phyloP scores from a whole-genome alignment of 2,888 invertebrate genomes.

The Luperina nickerlii region DNA sequence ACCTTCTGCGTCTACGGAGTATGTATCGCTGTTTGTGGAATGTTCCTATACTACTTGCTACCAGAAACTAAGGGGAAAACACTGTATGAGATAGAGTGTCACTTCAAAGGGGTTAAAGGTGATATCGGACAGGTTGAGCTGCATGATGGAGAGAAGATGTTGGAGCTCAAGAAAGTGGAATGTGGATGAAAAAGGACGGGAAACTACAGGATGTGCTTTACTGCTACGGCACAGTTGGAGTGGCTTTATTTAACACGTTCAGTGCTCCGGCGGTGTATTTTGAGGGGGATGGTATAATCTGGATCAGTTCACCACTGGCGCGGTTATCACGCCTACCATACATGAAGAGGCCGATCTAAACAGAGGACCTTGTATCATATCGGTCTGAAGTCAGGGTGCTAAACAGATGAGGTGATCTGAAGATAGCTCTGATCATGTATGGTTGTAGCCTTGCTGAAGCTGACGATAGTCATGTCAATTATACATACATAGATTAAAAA shows the following conservation, averaged over 20 bases:
- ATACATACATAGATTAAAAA: background rate
- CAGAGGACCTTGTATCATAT: background rate
- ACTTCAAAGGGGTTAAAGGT: constrained; percentile 81
- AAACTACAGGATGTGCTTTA: constrained; percentile 76
- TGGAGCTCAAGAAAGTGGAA: constrained; percentile 82
- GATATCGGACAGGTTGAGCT: constrained; percentile 58
- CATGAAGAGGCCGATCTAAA: background rate
- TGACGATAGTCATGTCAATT: background rate
- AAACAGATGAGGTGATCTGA: background rate
- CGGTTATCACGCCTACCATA: constrained; percentile 1
- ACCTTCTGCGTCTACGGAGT: constrained; percentile 91
- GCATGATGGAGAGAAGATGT: constrained; percentile 81
- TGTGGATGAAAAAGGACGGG: constrained; percentile 77
- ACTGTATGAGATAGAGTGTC: constrained; percentile 92
- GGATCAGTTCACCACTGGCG: background rate
- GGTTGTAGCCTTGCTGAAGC: background rate
- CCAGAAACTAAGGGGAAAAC: constrained; percentile 93
- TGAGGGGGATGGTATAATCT: background rate
- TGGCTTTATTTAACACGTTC: constrained; percentile 55
- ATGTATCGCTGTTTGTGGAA: constrained; percentile 89
- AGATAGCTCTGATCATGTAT: background rate
- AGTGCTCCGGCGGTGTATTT: constrained; percentile 31
- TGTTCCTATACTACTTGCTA: constrained; percentile 90
- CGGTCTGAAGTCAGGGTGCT: too few species aligned
- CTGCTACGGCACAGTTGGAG: constrained; percentile 69